Base-by-base conservation (phyloP, 2,888 invertebrate species). In the Drosophila villosipedis region DNA sequence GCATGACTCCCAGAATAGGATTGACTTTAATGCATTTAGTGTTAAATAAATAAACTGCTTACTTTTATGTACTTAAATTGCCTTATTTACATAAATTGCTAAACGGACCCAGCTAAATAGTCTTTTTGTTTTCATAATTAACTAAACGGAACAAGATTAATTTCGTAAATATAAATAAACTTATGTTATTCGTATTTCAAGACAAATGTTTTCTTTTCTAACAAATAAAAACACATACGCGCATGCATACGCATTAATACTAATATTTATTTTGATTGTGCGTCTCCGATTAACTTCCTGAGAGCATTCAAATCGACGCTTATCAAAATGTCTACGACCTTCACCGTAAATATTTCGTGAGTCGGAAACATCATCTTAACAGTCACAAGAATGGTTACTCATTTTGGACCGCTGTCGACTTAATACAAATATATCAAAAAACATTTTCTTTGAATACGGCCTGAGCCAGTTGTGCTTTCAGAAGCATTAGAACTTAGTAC, bases 71-170 rank as follows among this genome's bases (percentile, higher is more conserved):
- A 22, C 5, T 41, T 41, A n/a, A 1, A n/a, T 41, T 41, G 10
- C 4, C n/a, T 2, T 41, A 41, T 41, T n/a, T 41, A 41, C 41
- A 41, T 9, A n/a, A 41, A n/a, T 41, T 41, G n/a, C 41, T 41
- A n/a, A 41, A 41, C n/a, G n/a, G 4, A 10, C 1, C n/a, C n/a
- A n/a, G n/a, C 10, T n/a, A n/a, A 41, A 41, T n/a, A n/a, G 4
- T 33, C 16, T 31, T 33, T 19, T 35, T 16, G 25, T 28, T 54
- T 16, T 14, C 9, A 19, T 4, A 10, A 30, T 12, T 14, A 33
- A 6, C 12, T n/a, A 65, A 79, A 68, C 31, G 58, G 50, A 85
- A 80, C 82, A 76, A 73, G 76, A 69, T 89, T 37, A 47, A 72
- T 62, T 62, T 85, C 43, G 16, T 33, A n/a, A 28, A 57, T 35